Conservation (phyloP, 2,797 vertebrate species). For the Ptychadena robeensis region DNA sequence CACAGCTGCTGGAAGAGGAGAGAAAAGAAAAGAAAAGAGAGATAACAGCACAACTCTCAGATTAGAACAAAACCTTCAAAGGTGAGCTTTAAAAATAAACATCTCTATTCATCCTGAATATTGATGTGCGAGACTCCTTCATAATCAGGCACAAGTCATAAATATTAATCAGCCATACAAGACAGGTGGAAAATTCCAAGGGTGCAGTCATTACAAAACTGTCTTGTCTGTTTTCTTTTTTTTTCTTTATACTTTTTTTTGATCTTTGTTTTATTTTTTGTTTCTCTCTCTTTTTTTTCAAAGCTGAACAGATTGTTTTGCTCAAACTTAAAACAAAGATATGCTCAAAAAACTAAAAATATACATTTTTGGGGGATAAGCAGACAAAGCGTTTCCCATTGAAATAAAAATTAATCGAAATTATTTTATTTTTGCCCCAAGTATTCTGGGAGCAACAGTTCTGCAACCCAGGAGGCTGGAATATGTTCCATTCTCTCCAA, state of each 20-base stretch:
- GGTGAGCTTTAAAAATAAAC: constrained; percentile 6
- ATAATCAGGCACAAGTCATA: constrained; percentile 22
- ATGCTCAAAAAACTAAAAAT: too few relatives aligned
- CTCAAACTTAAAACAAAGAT: neutral
- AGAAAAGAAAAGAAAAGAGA: neutral
- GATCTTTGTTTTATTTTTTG: too few relatives aligned
- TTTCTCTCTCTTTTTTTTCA: neutral
- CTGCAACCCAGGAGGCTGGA: too few relatives aligned
- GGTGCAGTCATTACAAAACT: neutral
- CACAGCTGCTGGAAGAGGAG: constrained; percentile 31
- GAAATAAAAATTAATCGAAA: too few relatives aligned
- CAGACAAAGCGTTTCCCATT: too few relatives aligned
- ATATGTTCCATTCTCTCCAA: too few relatives aligned
- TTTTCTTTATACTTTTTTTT: too few relatives aligned
- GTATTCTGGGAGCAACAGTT: too few relatives aligned
- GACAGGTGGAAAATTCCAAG: constrained; percentile 6
- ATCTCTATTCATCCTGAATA: constrained; percentile 24
- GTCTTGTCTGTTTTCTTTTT: too few relatives aligned
- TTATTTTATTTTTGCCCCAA: too few relatives aligned
- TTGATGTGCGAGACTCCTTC: constrained; percentile 33
- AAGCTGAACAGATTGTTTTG: neutral
- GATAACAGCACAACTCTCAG: constrained; percentile 13
- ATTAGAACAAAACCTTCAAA: constrained; percentile 5
- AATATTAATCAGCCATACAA: constrained; percentile 16
- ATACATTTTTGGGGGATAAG: too few relatives aligned